phyloP scores from a whole-genome alignment of 1,140 invertebrate species.

The Pseudobourletiella spinata region DNA sequence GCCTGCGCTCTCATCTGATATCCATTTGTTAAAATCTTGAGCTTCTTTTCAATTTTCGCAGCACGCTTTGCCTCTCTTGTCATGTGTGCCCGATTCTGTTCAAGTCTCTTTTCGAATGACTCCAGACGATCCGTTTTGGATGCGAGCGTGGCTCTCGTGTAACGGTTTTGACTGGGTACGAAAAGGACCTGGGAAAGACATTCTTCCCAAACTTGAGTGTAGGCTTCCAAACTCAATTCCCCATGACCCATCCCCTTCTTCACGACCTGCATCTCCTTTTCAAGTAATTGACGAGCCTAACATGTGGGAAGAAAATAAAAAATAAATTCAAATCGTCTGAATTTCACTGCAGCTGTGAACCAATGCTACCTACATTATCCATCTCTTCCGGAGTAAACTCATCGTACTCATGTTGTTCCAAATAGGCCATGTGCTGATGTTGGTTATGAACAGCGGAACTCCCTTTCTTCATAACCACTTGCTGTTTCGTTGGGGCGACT shows the following conservation, averaged over 20 bases:
- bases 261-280: conserved; percentile 78
- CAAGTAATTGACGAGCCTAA: conserved; percentile 42
- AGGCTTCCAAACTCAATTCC: conserved; percentile 80
- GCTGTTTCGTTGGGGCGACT: conserved; percentile 44
- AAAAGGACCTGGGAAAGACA: conserved; percentile 78
- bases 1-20: conserved; percentile 75
- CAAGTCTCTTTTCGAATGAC: conserved; percentile 81
- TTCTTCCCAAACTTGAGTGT: conserved; percentile 95
- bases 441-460: conserved; percentile 46
- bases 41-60: conserved; percentile 95
- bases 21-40: conserved; percentile 85
- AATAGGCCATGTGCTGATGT: conserved; percentile 62
- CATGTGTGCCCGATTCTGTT: conserved; percentile 90
- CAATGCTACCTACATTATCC: conserved; percentile 47
- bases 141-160: conserved; percentile 85
- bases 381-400: conserved; percentile 63
- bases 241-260: conserved; percentile 90
- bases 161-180: conserved; percentile 76
- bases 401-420: conserved; percentile 78
- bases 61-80: conserved; percentile 89
- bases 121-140: conserved; percentile 93
- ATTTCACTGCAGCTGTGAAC: not conserved
- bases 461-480: conserved; percentile 42
- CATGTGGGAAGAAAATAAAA: too few relatives aligned
- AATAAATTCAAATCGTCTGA: conserved; percentile 3